Percentiles rank a stretch among this genome's conserved stretches.
phyloP scores from a whole-genome alignment of 1,140 invertebrate species.

The Scaptomyza graminum region DNA sequence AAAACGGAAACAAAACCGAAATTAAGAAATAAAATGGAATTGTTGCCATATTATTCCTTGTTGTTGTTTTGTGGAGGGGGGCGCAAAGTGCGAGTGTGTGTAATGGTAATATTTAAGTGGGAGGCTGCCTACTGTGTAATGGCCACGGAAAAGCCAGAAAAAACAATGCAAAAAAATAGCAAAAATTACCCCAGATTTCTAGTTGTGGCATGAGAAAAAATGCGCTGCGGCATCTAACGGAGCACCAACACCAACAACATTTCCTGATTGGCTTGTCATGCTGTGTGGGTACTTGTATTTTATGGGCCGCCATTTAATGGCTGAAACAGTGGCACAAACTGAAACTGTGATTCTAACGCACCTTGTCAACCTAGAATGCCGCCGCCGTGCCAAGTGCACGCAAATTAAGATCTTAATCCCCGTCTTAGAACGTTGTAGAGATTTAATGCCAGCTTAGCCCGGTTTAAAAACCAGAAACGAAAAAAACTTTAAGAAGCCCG shows the following conservation, averaged over 20 bases:
- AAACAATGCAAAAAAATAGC: constrained; percentile 17
- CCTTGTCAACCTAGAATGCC: constrained; percentile 1
- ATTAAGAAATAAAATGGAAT: constrained; percentile 47
- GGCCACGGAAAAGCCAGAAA: constrained; percentile 14
- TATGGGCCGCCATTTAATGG: constrained; percentile 64
- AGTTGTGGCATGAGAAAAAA: background rate
- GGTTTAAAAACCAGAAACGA: constrained; percentile 12
- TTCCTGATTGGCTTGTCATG: constrained; percentile 34
- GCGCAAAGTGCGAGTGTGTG: constrained; percentile 34
- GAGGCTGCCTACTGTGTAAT: constrained; percentile 11
- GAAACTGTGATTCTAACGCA: constrained; percentile 39
- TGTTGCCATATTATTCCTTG: constrained; percentile 67
- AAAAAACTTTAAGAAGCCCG: constrained; percentile 15
- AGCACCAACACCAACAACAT: constrained; percentile 15
- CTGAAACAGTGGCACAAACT: constrained; percentile 15
- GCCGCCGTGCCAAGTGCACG: constrained; percentile 29
- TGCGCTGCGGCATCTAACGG: constrained; percentile 41
- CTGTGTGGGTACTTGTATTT: constrained; percentile 55
- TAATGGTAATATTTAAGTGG: constrained; percentile 56
- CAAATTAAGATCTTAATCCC: constrained; percentile 50
- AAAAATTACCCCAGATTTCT: constrained; percentile 21
- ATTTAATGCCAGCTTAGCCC: constrained; percentile 52
- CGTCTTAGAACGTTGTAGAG: constrained; percentile 22
- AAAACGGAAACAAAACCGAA: constrained; percentile 28
- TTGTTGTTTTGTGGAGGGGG: too few relatives aligned